Percentiles rank a stretch among this genome's conserved stretches.
These are phyloP conservation scores for Dicerorhinus sumatrensis DNA, from an alignment of 2,113 vertebrate genomes.

Conservation along the genomic window DNA sequence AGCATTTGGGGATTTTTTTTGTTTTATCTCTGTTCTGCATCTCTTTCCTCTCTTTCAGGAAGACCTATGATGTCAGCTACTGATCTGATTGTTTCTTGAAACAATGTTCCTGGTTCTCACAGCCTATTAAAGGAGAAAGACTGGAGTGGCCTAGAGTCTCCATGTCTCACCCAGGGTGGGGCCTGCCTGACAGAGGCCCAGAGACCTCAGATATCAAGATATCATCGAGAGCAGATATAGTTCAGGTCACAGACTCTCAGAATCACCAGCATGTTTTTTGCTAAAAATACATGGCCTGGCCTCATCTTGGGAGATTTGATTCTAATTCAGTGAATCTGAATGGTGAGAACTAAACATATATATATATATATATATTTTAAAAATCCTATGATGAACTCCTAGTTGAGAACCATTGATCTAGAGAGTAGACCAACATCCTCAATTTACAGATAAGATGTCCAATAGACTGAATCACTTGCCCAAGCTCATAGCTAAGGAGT, in stretches of 20 bases:
- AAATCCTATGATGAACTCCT: neutral
- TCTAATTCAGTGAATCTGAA: neutral
- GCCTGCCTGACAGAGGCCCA: slow-evolving; percentile 14
- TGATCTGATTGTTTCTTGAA: slow-evolving; percentile 81
- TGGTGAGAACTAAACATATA: neutral
- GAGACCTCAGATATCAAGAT: slow-evolving; percentile 33
- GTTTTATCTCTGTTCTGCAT: slow-evolving; percentile 79
- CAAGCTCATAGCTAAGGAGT: neutral
- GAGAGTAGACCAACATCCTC: neutral
- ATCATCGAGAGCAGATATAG: neutral
- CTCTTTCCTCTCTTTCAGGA: slow-evolving; percentile 83
- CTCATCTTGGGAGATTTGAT: neutral
- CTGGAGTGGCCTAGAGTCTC: neutral
- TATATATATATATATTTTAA: neutral
- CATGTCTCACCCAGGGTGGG: neutral
- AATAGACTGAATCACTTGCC: neutral
- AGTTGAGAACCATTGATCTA: neutral
- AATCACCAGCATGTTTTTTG: neutral
- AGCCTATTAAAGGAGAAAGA: slow-evolving; percentile 64
- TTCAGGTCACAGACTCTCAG: neutral
- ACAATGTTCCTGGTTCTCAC: slow-evolving; percentile 79
- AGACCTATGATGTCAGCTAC: slow-evolving; percentile 82
- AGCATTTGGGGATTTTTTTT: neutral
- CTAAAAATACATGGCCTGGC: neutral
- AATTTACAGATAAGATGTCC: neutral